These are phyloP conservation scores for Microctonus hyperodae DNA, from an alignment of 2,888 invertebrate genomes.

Conservation along the genomic window DNA sequence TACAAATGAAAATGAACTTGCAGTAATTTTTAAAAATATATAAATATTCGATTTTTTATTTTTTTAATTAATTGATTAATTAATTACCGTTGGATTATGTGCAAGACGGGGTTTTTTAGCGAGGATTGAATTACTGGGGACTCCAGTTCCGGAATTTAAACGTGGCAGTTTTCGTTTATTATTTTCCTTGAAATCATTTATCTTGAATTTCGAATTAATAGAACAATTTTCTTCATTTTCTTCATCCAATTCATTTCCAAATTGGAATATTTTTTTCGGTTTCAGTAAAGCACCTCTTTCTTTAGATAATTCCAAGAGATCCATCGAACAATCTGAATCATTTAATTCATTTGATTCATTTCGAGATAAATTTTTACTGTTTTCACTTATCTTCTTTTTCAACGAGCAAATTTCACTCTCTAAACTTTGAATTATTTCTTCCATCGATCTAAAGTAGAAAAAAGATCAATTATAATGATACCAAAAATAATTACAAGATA, in stretches of 20 bases:
- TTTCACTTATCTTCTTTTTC: not conserved
- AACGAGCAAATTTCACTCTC: not conserved
- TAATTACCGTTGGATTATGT: constrained; percentile 14
- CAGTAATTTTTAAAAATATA: too few relatives aligned
- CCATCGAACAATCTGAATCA: too few relatives aligned
- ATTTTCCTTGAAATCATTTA: not conserved
- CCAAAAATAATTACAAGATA: too few relatives aligned
- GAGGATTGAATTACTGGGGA: constrained; percentile 20
- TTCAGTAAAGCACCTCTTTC: too few relatives aligned
- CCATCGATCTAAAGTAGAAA: not conserved
- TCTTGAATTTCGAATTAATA: not conserved
- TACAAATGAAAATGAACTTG: too few relatives aligned
- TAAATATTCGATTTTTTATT: not conserved
- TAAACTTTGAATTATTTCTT: not conserved
- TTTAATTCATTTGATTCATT: too few relatives aligned
- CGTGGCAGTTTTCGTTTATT: not conserved
- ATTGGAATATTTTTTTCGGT: too few relatives aligned
- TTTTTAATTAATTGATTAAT: not conserved
- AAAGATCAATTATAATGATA: too few relatives aligned
- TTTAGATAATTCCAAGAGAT: too few relatives aligned
- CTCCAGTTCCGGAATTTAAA: not conserved
- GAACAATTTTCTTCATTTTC: constrained; percentile 2
- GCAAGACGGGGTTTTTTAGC: constrained; percentile 28
- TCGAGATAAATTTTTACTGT: too few relatives aligned
- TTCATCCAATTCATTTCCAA: not conserved